phyloP scores from a whole-genome alignment of 2,888 invertebrate species.

The Orthosia incerta region DNA sequence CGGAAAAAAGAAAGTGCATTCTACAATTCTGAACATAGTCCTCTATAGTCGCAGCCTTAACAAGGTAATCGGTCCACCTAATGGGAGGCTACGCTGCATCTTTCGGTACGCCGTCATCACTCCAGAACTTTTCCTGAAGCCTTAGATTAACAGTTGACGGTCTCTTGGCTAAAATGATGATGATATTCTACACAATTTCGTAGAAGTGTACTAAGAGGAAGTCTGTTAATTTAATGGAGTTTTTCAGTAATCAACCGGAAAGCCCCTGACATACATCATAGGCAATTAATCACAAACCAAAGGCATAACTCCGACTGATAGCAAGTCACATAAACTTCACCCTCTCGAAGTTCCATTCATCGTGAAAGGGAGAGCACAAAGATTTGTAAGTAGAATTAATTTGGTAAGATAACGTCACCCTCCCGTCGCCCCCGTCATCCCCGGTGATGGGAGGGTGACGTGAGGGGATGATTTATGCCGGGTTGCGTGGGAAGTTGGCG shows the following conservation, averaged over 20 bases:
- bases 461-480: slow-evolving; percentile 56
- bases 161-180: background rate
- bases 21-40: too few relatives aligned
- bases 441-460: slow-evolving; percentile 49
- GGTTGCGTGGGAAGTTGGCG: slow-evolving; percentile 52
- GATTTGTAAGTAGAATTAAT: slow-evolving; percentile 65
- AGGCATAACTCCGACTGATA: slow-evolving; percentile 39
- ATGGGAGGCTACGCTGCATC: too few relatives aligned
- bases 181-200: background rate
- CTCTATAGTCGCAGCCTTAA: too few relatives aligned
- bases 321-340: slow-evolving; percentile 44
- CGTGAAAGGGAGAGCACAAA: slow-evolving; percentile 58
- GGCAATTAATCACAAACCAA: slow-evolving; percentile 45
- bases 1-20: too few relatives aligned
- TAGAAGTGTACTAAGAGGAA: background rate
- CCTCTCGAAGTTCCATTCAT: slow-evolving; percentile 54
- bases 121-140: too few relatives aligned
- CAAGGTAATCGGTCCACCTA: too few relatives aligned
- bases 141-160: too few relatives aligned
- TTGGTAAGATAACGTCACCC: slow-evolving; percentile 57
- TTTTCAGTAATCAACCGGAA: slow-evolving; percentile 27
- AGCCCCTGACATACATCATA: slow-evolving; percentile 11
- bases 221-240: background rate
- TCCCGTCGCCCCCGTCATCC: slow-evolving; percentile 37
- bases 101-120: too few relatives aligned